Evolutionary conservation across 1,140 invertebrate species (phyloP).

Genomic region (Drosophila baimaii): DNA sequence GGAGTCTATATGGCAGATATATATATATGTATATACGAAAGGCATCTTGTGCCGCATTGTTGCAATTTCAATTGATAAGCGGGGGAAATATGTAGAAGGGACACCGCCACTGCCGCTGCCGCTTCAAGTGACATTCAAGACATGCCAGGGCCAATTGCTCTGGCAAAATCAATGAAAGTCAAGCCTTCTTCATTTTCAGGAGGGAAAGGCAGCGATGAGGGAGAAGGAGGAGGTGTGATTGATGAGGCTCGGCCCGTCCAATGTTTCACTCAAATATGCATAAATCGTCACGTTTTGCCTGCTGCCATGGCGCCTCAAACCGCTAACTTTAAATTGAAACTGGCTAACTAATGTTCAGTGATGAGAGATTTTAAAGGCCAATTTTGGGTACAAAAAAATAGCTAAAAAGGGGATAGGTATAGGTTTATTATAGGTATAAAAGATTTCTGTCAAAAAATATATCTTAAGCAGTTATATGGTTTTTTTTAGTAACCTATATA

Average conservation of each 20-base stretch:
- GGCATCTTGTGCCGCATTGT: conserved; percentile 54
- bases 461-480: too few relatives aligned
- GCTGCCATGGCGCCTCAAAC: conserved; percentile 36
- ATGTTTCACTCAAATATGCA: conserved; percentile 44
- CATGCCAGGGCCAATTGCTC: conserved; percentile 41
- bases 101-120: conserved; percentile 7
- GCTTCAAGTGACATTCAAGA: conserved; percentile 66
- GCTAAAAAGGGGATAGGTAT: not conserved
- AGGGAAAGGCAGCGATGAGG: conserved; percentile 6
- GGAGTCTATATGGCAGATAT: conserved; percentile 14
- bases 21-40: conserved; percentile 42
- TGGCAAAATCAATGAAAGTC: conserved; percentile 49
- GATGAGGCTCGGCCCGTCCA: conserved; percentile 31
- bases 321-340: conserved; percentile 29
- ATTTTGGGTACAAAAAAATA: not conserved
- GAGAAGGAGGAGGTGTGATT: conserved; percentile 2
- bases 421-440: not conserved
- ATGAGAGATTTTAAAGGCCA: not conserved
- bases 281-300: conserved; percentile 50
- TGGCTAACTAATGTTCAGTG: conserved; percentile 20
- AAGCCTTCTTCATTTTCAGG: conserved; percentile 25
- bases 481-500: too few relatives aligned
- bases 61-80: conserved; percentile 72
- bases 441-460: too few relatives aligned
- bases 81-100: conserved; percentile 12